A percentile compares a stretch with the other conserved stretches of the same genome.
Conservation (phyloP, 2,888 invertebrate species). For the Megamerina dolium region DNA sequence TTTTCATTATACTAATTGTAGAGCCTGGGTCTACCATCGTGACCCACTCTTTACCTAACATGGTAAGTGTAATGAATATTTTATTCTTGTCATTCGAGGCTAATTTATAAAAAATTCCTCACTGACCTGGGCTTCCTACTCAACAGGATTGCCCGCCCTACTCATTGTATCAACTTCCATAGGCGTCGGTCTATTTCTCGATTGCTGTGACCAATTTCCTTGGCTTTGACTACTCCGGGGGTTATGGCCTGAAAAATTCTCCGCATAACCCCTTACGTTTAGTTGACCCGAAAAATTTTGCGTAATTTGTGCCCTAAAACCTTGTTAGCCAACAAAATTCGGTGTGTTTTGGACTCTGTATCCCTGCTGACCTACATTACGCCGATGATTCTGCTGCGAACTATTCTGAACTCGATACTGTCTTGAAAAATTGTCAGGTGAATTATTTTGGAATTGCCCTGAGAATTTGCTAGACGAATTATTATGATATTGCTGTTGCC, state of each 20-base stretch:
- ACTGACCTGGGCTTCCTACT: neutral
- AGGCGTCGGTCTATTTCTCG: neutral
- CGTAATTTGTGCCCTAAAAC: too few relatives aligned
- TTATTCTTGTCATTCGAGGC: neutral
- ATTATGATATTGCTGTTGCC: neutral
- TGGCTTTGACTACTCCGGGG: neutral
- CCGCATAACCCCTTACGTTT: neutral
- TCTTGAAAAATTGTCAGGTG: too few relatives aligned
- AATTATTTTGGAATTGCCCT: too few relatives aligned
- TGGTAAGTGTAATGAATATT: neutral
- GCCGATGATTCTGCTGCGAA: neutral
- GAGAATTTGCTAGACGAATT: too few relatives aligned
- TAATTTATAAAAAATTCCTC: neutral
- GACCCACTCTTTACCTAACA: neutral
- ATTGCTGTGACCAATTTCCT: neutral
- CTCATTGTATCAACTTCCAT: neutral
- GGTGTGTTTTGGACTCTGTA: too few relatives aligned
- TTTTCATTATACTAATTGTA: slow-evolving; percentile 2
- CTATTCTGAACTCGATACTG: neutral
- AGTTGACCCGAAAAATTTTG: neutral
- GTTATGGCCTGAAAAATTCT: neutral
- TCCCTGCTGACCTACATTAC: too few relatives aligned
- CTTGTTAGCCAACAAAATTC: too few relatives aligned
- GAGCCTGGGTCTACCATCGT: slow-evolving; percentile 3
- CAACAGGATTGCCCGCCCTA: neutral